A percentile compares a stretch with the other conserved stretches of the same genome.
Evolutionary conservation across 2,888 invertebrate species (phyloP).

Genomic region (Margaritifera margaritifera): DNA sequence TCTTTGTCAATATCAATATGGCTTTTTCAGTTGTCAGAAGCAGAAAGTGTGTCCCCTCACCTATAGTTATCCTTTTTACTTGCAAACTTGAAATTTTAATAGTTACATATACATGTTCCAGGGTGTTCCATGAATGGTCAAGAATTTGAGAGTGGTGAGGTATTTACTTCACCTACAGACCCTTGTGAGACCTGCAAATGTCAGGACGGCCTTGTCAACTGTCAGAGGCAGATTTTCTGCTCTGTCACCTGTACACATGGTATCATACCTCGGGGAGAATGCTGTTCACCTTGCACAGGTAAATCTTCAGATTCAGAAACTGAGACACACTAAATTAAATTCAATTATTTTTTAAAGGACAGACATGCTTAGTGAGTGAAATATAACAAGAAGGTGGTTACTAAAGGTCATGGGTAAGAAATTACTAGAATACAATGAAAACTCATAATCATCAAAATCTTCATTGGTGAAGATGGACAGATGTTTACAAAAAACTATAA

Average conservation of each 20-base stretch:
- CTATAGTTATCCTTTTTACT: not conserved
- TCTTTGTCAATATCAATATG: too few species aligned
- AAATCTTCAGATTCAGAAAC: conserved; percentile 1
- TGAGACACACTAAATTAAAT: too few species aligned
- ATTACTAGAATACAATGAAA: too few species aligned
- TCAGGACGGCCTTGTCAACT: conserved; percentile 50
- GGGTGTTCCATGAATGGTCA: conserved; percentile 57
- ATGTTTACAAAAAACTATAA: too few species aligned
- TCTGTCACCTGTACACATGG: conserved; percentile 59
- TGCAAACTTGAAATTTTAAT: not conserved
- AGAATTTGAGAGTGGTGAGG: conserved; percentile 55
- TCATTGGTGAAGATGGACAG: too few species aligned
- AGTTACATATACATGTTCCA: conserved; percentile 23
- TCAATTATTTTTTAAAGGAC: too few species aligned
- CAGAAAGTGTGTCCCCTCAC: not conserved
- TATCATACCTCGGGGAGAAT: conserved; percentile 47
- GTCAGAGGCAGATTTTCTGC: conserved; percentile 48
- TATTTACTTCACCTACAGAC: conserved; percentile 52
- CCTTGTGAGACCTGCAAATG: conserved; percentile 63
- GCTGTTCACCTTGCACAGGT: conserved; percentile 67
- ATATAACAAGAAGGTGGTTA: too few species aligned
- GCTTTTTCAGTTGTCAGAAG: not conserved
- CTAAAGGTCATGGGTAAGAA: too few species aligned
- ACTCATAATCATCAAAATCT: too few species aligned
- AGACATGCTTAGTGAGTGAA: too few species aligned